A percentile compares a stretch with the other conserved stretches of the same genome.
phyloP scores from a whole-genome alignment of 1,140 invertebrate species.

The Drosophila leontia region DNA sequence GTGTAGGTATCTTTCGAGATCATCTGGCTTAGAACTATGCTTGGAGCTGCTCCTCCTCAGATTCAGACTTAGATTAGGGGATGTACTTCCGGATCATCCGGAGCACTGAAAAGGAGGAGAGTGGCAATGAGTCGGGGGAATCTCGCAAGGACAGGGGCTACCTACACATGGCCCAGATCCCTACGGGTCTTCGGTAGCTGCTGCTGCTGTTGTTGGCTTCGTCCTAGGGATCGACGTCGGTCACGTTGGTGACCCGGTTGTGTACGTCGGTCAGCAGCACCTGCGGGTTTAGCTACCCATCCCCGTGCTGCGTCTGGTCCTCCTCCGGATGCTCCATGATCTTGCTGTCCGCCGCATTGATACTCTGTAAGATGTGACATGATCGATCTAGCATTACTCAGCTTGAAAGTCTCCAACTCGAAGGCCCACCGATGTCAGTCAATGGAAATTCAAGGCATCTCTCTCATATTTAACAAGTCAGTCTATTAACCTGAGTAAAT shows the following conservation, averaged over 20 bases:
- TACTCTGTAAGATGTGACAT: conserved; percentile 16
- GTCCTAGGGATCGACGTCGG: conserved; percentile 21
- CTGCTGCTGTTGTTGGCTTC: conserved; percentile 8
- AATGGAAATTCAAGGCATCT: neutral
- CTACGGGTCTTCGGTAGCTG: conserved; percentile 9
- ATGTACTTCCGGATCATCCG: neutral
- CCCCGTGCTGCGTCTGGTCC: conserved; percentile 75
- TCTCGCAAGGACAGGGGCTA: neutral
- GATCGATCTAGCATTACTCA: neutral
- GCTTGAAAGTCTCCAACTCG: neutral
- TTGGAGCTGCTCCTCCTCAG: neutral
- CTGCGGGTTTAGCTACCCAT: conserved; percentile 53
- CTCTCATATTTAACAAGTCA: conserved; percentile 12
- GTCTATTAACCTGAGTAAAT: neutral
- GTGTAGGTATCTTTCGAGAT: neutral
- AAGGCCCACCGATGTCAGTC: neutral
- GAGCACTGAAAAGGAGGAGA: neutral
- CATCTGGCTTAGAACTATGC: neutral
- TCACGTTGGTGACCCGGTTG: conserved; percentile 28
- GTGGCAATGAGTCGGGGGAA: neutral
- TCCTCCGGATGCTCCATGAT: conserved; percentile 74
- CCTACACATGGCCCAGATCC: conserved; percentile 15
- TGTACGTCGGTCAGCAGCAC: conserved; percentile 44
- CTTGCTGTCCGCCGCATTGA: conserved; percentile 32
- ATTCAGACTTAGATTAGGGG: conserved; percentile 1